Base-by-base conservation (phyloP, 2,888 invertebrate genomes). In the Theodoxus fluviatilis region DNA sequence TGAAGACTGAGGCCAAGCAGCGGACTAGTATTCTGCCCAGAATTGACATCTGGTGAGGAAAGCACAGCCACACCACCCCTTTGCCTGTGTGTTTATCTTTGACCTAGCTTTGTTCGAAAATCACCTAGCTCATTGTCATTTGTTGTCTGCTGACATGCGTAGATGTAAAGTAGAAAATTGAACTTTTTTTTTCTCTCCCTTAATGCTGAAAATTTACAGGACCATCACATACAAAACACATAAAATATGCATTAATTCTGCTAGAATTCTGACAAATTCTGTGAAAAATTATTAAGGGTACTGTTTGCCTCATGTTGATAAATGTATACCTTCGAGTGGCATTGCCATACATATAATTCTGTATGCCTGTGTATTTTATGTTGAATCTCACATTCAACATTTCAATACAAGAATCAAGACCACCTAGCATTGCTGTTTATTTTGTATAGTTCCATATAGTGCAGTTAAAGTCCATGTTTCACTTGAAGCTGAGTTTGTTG, bases 11-110 rank as follows among this genome's bases (percentile, higher is more conserved):
- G 85, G 92, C 93, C 83, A 94, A 94, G 80, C 85, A 88, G 79
- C 91, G 94, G 76, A 92, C 93, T 0, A 92, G 94, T 78, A 94
- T 95, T 92, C 92, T 95, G 88, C 94, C 94, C 0, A 89, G 94
- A 22, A 93, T 94, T 12, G 94, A 95, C 87, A 90, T 95, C 71
- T 95, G 95, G 90, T 90, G 81, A 80, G 70, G 37, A 3, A 9
- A 37, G 6, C 28, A 18, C 18, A 18, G 18, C 33, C 49, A 47
- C n/a, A 3, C 1, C 59, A 59, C 18, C 31, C 31, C 28, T 57
- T 25, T 25, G 18, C 18, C 18, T 12, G 18, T 81, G 43, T 43
- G 35, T 22, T 38, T 18, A 57, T 25, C 9, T 35, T 28, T 31
- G 31, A 18, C 40, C n/a, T 25, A 49, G 7, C n/a, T 22, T n/a